phyloP scores from a whole-genome alignment of 2,888 invertebrate genomes.

The Leucozona laternaria region DNA sequence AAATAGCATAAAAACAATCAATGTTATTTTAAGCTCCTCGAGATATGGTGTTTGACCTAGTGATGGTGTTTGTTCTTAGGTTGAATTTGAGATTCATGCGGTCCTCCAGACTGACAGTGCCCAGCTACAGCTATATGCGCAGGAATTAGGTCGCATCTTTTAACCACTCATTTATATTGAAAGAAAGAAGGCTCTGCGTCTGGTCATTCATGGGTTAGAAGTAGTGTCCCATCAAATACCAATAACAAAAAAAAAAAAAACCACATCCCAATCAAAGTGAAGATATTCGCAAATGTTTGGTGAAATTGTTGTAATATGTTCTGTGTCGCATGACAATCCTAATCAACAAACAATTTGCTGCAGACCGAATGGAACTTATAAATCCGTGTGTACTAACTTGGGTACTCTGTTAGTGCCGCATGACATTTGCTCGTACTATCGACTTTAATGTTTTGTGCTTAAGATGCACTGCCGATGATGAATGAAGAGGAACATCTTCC shows the following conservation, averaged over 20 bases:
- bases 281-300: constrained; percentile 59
- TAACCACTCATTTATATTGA: constrained; percentile 6
- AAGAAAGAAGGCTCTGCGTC: constrained; percentile 13
- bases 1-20: constrained; percentile 48
- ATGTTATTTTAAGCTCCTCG: constrained; percentile 45
- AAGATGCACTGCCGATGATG: constrained; percentile 68
- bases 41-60: constrained; percentile 63
- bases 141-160: constrained; percentile 62
- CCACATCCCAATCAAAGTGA: constrained; percentile 48
- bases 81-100: constrained; percentile 64
- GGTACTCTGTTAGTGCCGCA: constrained; percentile 54
- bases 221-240: constrained; percentile 32
- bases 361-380: constrained; percentile 55
- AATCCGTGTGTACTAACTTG: constrained; percentile 53
- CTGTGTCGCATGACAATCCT: constrained; percentile 55
- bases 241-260: background rate
- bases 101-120: constrained; percentile 67
- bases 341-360: constrained; percentile 66
- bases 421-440: constrained; percentile 61
- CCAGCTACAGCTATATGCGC: constrained; percentile 49
- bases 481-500: constrained; percentile 72
- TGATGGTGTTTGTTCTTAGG: constrained; percentile 64
- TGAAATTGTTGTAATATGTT: constrained; percentile 67
- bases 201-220: constrained; percentile 15
- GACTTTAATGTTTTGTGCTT: constrained; percentile 45